phyloP scores from a whole-genome alignment of 2,797 vertebrate genomes.

The Lepilemur septentrionalis region DNA sequence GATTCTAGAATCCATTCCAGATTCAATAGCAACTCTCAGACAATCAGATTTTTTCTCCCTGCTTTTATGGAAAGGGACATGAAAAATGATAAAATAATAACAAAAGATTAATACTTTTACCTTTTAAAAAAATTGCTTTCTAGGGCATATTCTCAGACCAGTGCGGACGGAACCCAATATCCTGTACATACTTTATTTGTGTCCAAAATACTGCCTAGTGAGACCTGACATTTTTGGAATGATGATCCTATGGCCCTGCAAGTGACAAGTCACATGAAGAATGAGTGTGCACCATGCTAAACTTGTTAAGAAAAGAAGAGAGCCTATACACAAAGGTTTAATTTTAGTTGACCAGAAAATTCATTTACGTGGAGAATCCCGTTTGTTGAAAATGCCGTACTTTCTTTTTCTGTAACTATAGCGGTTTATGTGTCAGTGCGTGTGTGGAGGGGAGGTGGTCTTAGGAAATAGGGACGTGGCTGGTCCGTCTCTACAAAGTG shows the following conservation, averaged over 20 bases:
- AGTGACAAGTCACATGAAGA: background rate
- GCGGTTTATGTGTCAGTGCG: background rate
- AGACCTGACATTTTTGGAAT: constrained; percentile 30
- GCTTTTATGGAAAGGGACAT: background rate
- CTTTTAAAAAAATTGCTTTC: background rate
- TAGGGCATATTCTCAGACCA: background rate
- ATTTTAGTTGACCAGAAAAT: background rate
- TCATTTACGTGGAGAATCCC: background rate
- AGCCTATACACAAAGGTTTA: background rate
- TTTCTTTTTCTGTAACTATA: background rate
- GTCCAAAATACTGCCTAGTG: background rate
- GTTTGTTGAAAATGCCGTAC: background rate
- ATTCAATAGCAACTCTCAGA: constrained; percentile 1
- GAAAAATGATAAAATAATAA: constrained; percentile 25
- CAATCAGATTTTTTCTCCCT: background rate
- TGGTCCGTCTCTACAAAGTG: background rate
- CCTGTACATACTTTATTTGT: background rate
- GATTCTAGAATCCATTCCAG: background rate
- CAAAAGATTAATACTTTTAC: background rate
- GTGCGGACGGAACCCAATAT: background rate
- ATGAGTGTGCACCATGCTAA: background rate
- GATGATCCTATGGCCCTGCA: background rate
- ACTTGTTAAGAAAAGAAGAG: background rate
- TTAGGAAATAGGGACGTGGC: background rate
- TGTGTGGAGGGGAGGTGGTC: background rate